Conservation (phyloP, 1,140 invertebrate genomes). For the Grapholita molesta region DNA sequence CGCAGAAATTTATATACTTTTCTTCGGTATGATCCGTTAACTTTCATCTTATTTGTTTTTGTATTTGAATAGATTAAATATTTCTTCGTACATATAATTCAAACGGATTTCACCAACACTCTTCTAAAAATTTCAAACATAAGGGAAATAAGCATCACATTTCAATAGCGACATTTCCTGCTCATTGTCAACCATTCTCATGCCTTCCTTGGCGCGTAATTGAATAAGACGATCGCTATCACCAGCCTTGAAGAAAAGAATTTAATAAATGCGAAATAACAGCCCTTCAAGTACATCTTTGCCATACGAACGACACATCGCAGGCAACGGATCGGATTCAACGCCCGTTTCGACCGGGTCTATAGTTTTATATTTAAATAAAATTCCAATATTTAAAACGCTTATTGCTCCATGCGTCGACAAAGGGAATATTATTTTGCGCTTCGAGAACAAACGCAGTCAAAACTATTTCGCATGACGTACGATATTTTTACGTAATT, state of each 20-base stretch:
- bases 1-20: too few species aligned
- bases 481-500: constrained; percentile 4
- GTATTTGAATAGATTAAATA: too few species aligned
- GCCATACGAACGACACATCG: constrained; percentile 26
- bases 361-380: constrained; percentile 45
- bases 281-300: constrained; percentile 22
- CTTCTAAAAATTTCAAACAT: neutral
- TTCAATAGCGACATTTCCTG: constrained; percentile 46
- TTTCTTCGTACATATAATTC: neutral
- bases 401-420: constrained; percentile 32
- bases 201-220: constrained; percentile 59
- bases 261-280: constrained; percentile 59
- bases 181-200: constrained; percentile 58
- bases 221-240: constrained; percentile 63
- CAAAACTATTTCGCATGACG: constrained; percentile 21
- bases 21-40: too few species aligned
- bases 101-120: neutral
- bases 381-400: constrained; percentile 45
- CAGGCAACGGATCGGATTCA: constrained; percentile 19
- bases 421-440: constrained; percentile 33
- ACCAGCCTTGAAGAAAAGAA: constrained; percentile 50
- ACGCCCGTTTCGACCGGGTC: constrained; percentile 17
- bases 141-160: constrained; percentile 50
- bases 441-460: constrained; percentile 23
- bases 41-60: too few species aligned